These are phyloP conservation scores for Noctuana brunneofusca DNA, from an alignment of 2,888 invertebrate species.

Conservation along the genomic window DNA sequence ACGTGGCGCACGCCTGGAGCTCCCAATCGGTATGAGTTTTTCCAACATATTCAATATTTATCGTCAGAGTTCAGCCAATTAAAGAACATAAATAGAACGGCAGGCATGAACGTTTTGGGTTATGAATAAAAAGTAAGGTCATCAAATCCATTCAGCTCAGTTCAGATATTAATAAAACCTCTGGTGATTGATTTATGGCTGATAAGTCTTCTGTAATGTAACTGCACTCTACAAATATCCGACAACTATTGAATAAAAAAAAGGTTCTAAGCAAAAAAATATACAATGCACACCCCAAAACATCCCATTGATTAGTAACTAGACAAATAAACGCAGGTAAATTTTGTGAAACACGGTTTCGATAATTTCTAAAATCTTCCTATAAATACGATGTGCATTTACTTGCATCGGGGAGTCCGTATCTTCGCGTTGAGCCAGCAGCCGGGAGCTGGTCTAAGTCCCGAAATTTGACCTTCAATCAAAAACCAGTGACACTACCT, in stretches of 20 bases:
- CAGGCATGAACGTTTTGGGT: too few species aligned
- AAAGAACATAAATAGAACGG: too few species aligned
- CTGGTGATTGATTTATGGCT: too few species aligned
- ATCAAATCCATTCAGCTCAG: too few species aligned
- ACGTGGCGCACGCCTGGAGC: too few species aligned
- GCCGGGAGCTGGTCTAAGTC: slow-evolving; percentile 63
- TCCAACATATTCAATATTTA: too few species aligned
- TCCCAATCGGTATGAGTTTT: too few species aligned
- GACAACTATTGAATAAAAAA: slow-evolving; percentile 2
- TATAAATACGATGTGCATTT: slow-evolving; percentile 42
- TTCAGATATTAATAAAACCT: too few species aligned
- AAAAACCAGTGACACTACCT: slow-evolving; percentile 64
- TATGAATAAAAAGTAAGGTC: too few species aligned
- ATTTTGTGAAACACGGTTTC: slow-evolving; percentile 60
- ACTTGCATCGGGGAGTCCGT: slow-evolving; percentile 61
- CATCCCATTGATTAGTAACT: slow-evolving; percentile 41
- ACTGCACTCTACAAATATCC: background rate
- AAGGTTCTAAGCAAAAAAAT: slow-evolving; percentile 22
- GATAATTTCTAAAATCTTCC: slow-evolving; percentile 51
- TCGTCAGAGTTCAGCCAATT: too few species aligned
- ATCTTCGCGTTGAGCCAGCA: slow-evolving; percentile 72
- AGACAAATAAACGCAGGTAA: slow-evolving; percentile 64
- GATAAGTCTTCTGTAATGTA: too few species aligned
- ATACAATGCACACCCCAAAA: slow-evolving; percentile 6
- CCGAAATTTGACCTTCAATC: slow-evolving; percentile 44